Evolutionary conservation across 1,140 invertebrate species (phyloP).

Genomic region (Bactericera cockerelli): DNA sequence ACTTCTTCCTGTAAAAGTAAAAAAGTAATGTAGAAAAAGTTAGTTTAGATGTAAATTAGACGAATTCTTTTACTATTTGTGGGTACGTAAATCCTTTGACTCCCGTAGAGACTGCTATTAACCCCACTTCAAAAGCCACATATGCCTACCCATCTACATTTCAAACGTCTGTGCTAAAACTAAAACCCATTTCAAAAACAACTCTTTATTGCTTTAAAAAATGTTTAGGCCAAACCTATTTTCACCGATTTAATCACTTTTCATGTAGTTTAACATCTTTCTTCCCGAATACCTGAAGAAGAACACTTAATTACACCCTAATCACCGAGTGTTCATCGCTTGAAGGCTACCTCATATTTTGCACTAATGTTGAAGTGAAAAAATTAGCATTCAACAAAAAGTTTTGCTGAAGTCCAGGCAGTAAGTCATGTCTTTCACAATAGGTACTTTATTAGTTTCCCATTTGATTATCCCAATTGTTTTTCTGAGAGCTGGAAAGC

Average conservation of each 20-base stretch:
- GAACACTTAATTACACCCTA: no score
- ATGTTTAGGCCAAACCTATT: conserved; percentile 8
- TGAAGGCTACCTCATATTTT: no score
- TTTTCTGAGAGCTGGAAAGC: no score
- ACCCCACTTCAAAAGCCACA: neutral
- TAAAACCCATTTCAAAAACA: neutral
- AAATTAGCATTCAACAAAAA: no score
- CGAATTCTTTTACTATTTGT: neutral
- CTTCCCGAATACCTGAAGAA: no score
- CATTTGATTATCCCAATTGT: no score
- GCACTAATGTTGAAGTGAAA: no score
- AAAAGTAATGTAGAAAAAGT: conserved; percentile 2
- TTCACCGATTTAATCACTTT: neutral
- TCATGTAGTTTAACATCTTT: no score
- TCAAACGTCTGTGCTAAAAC: neutral
- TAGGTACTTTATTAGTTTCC: no score
- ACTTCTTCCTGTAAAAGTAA: neutral
- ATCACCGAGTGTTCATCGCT: no score
- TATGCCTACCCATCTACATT: neutral
- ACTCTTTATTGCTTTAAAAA: neutral
- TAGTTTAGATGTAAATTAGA: neutral
- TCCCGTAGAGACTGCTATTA: neutral
- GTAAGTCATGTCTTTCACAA: no score
- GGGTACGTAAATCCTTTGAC: neutral
- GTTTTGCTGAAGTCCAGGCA: no score